Evolutionary conservation across 2,888 invertebrate species (phyloP), one percentile per base, ranked within the genome.

Genomic region (Anoncus sp.): DNA sequence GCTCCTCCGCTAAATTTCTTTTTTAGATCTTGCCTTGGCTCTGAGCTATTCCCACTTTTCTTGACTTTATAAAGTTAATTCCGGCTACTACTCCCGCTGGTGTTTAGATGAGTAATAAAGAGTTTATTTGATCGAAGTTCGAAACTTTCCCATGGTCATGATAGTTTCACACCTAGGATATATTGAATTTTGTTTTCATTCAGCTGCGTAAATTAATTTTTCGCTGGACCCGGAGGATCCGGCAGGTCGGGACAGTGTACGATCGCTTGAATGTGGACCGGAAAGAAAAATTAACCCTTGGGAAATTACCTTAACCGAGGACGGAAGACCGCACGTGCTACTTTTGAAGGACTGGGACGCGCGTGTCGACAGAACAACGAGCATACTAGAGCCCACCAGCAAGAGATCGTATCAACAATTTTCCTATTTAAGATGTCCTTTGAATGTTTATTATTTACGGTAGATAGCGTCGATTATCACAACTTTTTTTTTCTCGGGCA

Each of bases 231-330:
- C 69, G 14, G 63, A 69, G 63, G 69, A 51, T 49, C 27, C 35
- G 27, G 12, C 16, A 14, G 16, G 12, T 12, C 7, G 38, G 9
- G 45, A 27, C 22, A 35, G 51, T 43, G 47, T 35, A 24, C 12
- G 24, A 59, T 43, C 53, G 43, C 60, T 55, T 43, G 7, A 20
- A 53, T 10, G 57, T 45, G 22, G 66, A 57, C 40, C 55, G 75
- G 77, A 81, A 82, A 83, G 82, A 88, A 86, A 84, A 87, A 88
- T 86, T 86, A 85, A 88, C 87, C 87, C 86, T 85, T 86, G 87
- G 86, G 87, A 88, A 89, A 88, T 89, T 88, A 87, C 85, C 84
- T 82, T 62, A 63, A 75, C 67, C 77, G 38, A 62, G 75, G 70
- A 51, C 57, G 60, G 45, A 62, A 38, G 16, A 22, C 22, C 35